phyloP scores from a whole-genome alignment of 2,113 vertebrate genomes.

The Phalacrocorax brasilianus region DNA sequence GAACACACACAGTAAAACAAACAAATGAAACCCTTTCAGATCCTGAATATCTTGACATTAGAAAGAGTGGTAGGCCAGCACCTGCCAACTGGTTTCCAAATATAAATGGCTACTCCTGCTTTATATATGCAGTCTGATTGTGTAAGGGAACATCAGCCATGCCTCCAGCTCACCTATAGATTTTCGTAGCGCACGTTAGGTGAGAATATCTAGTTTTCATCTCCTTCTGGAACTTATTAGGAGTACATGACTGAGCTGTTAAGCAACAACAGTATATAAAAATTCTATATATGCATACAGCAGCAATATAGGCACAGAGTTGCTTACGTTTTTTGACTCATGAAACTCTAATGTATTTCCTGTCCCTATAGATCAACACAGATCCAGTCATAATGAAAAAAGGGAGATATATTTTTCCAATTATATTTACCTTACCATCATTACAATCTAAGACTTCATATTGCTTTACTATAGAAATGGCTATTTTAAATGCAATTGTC shows the following conservation, averaged over 20 bases:
- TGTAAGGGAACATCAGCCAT: rapidly evolving
- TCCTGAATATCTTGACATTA: neutral
- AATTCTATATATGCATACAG: neutral
- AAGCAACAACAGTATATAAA: neutral
- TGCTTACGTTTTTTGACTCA: neutral
- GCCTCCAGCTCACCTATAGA: neutral
- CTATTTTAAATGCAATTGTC: neutral
- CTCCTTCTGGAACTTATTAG: neutral
- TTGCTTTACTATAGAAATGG: neutral
- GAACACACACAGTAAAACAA: neutral
- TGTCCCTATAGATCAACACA: neutral
- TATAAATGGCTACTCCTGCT: neutral
- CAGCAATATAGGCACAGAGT: neutral
- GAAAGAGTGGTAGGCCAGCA: neutral
- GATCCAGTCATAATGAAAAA: neutral
- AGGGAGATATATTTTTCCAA: neutral
- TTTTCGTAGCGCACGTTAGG: rapidly evolving
- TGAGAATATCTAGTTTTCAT: neutral
- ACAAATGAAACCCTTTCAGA: neutral
- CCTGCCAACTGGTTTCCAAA: neutral
- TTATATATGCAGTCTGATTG: neutral
- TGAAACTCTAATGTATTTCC: neutral
- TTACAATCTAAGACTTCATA: neutral
- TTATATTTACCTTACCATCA: neutral
- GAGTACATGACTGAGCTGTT: neutral